A percentile compares a stretch with the other conserved stretches of the same genome.
Conservation (phyloP, 2,113 vertebrate genomes). For the Bos taurus region DNA sequence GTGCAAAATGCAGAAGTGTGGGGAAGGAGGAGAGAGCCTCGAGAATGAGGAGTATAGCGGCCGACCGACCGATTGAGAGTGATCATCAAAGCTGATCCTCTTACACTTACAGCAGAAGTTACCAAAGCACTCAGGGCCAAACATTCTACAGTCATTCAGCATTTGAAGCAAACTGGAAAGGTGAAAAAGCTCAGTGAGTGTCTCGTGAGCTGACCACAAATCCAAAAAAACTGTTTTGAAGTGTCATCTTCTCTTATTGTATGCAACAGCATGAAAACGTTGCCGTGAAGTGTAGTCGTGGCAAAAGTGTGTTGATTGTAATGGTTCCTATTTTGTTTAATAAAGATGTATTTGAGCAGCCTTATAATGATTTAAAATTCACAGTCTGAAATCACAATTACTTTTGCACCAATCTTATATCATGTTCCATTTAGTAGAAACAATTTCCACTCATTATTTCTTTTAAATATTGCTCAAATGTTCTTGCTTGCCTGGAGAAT, state of each 20-base stretch:
- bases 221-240: background rate
- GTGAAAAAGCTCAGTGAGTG: background rate
- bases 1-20: background rate
- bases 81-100: background rate
- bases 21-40: background rate
- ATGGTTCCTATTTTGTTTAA: background rate
- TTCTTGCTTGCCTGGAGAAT: background rate
- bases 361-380: background rate
- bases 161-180: background rate
- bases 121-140: background rate
- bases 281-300: background rate
- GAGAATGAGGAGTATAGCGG: background rate
- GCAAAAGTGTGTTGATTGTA: background rate
- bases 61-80: rapidly evolving
- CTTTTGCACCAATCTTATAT: background rate
- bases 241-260: background rate
- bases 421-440: background rate
- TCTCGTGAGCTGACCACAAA: background rate
- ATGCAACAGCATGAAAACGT: background rate
- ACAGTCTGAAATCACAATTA: background rate
- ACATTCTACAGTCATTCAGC: background rate
- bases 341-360: background rate
- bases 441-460: background rate
- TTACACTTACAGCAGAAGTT: background rate
- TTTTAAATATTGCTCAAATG: background rate